Evolutionary conservation across 2,888 invertebrate genomes (phyloP), one percentile per base, ranked within the genome.

Genomic region (Notocelia uddmanniana): DNA sequence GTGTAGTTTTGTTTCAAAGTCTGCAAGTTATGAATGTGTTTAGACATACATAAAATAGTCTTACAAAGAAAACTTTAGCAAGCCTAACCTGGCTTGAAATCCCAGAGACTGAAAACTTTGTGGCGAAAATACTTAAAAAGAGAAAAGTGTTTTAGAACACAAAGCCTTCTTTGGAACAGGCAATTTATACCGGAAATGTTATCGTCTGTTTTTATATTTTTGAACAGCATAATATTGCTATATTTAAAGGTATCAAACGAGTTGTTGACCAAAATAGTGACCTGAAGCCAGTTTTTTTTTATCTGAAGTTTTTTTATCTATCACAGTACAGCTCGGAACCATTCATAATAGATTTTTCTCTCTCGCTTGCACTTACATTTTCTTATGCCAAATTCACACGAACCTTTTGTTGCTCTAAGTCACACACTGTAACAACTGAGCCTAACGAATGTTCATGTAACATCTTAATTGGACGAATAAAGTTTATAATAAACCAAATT

Each of bases 11-110:
- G 62, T 58, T 45, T 60, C 66, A 45, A 66, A 71, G 23, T 41
- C 23, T 21, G 18, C n/a, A 31, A 60, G 54, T 45, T 68, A 57
- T 63, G 48, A 63, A 55, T 60, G 62, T 50, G 45, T 64, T 64
- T 62, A 63, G 60, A 68, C 23, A 50, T 31, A 57, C 45, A 63
- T 62, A 63, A 69, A 69, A 63, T 63, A 45, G 54, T 48, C 31
- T 68, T 34, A 34, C 60, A 60, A 48, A 72, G 54, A 55, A 66
- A 71, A 64, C 52, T 67, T 54, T 45, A 15, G 19, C 18, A 48
- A 60, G 60, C 45, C 60, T 54, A 54, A 73, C 66, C 79, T 76
- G 78, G 76, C 77, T 79, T 77, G 76, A 78, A 83, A 78, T 79
- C 81, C 64, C 71, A 78, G 74, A 74, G 45, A 48, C 50, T 37